Evolutionary conservation across 2,113 vertebrate genomes (phyloP).

Genomic region (Ellobius talpinus): DNA sequence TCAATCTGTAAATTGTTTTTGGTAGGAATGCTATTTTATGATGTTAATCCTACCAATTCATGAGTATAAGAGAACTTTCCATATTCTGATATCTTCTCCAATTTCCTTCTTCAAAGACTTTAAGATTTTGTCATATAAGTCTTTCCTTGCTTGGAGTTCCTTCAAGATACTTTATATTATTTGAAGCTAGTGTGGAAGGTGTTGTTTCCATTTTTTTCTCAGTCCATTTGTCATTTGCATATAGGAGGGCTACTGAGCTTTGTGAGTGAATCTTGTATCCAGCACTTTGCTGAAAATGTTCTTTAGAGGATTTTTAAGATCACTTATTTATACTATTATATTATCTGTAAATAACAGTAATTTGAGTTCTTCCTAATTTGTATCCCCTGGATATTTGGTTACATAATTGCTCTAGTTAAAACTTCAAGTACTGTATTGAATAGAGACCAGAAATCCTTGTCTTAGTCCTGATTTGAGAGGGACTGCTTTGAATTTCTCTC

Average conservation of each 20-base stretch:
- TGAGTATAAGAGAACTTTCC: background rate
- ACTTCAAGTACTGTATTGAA: background rate
- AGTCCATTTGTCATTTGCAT: background rate
- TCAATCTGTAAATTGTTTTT: background rate
- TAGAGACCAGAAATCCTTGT: background rate
- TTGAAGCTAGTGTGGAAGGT: background rate
- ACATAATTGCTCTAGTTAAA: background rate
- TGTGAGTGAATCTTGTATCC: background rate
- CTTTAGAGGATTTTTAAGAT: background rate
- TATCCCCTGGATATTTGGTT: background rate
- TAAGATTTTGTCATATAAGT: background rate
- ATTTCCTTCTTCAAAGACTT: background rate
- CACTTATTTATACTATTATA: background rate
- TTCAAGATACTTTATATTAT: background rate
- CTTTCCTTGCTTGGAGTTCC: background rate
- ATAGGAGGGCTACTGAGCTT: background rate
- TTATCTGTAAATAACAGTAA: background rate
- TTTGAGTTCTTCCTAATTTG: background rate
- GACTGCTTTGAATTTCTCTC: background rate
- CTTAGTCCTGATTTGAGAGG: background rate
- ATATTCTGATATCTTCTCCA: background rate
- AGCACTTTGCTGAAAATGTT: background rate
- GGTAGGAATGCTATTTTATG: background rate
- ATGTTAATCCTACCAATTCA: background rate
- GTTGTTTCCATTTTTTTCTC: background rate